Evolutionary conservation across 2,113 vertebrate genomes (phyloP), one percentile per base, ranked within the genome.

Genomic region (Conger conger): DNA sequence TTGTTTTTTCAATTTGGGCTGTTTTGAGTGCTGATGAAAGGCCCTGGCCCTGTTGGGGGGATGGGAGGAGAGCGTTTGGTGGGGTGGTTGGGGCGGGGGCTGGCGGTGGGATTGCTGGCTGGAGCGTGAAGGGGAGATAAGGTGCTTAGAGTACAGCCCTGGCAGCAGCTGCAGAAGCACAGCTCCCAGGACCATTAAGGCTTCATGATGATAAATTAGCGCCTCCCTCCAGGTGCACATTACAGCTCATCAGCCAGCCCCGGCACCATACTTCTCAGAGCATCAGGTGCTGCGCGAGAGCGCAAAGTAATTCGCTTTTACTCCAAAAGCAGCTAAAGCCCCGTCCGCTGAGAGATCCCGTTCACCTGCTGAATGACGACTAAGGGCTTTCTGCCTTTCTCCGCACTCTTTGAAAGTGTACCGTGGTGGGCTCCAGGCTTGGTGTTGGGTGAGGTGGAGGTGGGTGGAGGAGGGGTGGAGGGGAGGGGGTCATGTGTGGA

Each of bases 201-300:
- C 84, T 86, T 82, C 63, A 86, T 57, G 80, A 84, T 82, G 84
- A 86, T 86, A 80, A 86, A 86, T 86, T 86, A 76, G 68, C n/a
- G 50, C 27, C 63, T 86, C 63, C 80, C 84, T 86, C 84, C 80
- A 86, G 84, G 84, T 86, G 68, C 84, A 82, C 80, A 86, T 86
- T 86, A 86, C 68, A 68, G 37, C 84, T 86, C 84, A 78, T 86
- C 80, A 86, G 84, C 40, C 15, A 33, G 63, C 68, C 42, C 63
- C 63, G 23, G 20, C 23, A 45, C 30, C 42, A 30, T 60, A 50
- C 79, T 45, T 57, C 54, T 38, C 30, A 18, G 20, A 76, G 84
- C 36, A n/a, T 38, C 84, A 27, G 60, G 79, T 42, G 81, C 81
- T 45, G 38, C 42, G n/a, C 8, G n/a, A 50, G 38, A 45, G 79